Evolutionary conservation across 2,797 vertebrate genomes (phyloP), one percentile per base, ranked within the genome.

Genomic region (Schizopygopsis pylzovi): DNA sequence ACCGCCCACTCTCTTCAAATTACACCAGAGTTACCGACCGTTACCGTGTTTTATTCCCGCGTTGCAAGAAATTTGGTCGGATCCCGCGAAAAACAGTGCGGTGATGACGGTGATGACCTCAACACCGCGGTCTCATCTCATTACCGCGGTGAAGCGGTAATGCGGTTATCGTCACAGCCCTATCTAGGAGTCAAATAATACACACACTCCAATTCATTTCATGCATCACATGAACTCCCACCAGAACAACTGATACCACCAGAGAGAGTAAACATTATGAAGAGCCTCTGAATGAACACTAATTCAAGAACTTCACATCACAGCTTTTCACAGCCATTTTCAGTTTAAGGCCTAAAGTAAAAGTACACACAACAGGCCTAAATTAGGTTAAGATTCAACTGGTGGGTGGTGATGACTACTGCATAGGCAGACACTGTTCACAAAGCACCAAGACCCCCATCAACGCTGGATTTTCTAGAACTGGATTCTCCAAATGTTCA

Each of bases 211-310:
- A 39, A 79, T 84, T 87, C 63, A 73, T 79, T 88, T 79, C 61
- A 79, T 82, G 83, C 20, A 47, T 86, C 54, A 83, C 73, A 84
- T 85, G 65, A 90, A 71, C 47, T 11, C 20, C 61, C 67, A 89
- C 41, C 68, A 85, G 68, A 85, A 65, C 76, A 56, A 61, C 89
- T 86, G 82, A 73, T 76, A 78, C 65, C 43, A 43, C 39, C 72
- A 25, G n/a, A 47, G n/a, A 65, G 22, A 79, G 33, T 11, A 37
- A 56, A 5, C 7, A 28, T 7, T 20, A 22, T 20, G 37, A 72
- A 82, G 70, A 3, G 45, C 20, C 28, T n/a, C 63, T 52, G 18
- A 59, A 72, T 45, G 49, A 82, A 70, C 25, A 54, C 10, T 41
- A 56, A 65, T 49, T 67, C 25, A 68, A 39, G 45, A 81, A 80